Evolutionary conservation across 2,113 vertebrate species (phyloP).

Genomic region (Pachypanchax playfairii): DNA sequence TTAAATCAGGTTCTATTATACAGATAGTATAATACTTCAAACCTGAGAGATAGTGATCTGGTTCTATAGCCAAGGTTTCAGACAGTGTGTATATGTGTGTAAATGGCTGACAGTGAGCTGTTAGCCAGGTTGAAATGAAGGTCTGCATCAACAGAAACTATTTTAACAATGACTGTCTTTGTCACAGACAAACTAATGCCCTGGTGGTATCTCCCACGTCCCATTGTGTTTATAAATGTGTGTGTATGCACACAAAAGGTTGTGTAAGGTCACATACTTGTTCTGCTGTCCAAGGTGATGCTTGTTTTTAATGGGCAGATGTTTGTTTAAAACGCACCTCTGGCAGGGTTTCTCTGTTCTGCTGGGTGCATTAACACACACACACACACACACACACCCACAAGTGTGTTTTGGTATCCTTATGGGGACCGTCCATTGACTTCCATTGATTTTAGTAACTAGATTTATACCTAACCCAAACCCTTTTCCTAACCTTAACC

Average conservation of each 20-base stretch:
- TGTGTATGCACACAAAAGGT: slow-evolving; percentile 20
- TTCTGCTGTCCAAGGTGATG: slow-evolving; percentile 63
- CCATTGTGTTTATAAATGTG: slow-evolving; percentile 25
- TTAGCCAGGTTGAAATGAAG: slow-evolving; percentile 68
- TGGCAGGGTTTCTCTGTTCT: slow-evolving; percentile 48
- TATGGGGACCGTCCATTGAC: too few species aligned
- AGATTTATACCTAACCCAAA: too few species aligned
- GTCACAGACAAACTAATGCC: slow-evolving; percentile 68
- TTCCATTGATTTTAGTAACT: too few species aligned
- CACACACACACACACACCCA: neutral
- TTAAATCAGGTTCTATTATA: too few species aligned
- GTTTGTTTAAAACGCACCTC: slow-evolving; percentile 29
- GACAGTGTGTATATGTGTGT: slow-evolving; percentile 29
- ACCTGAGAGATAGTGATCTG: too few species aligned
- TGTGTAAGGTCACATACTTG: slow-evolving; percentile 58
- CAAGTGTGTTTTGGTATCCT: too few species aligned
- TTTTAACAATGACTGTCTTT: slow-evolving; percentile 66
- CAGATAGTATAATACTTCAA: too few species aligned
- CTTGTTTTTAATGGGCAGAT: slow-evolving; percentile 34
- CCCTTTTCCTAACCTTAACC: too few species aligned
- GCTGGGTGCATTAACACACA: slow-evolving; percentile 23
- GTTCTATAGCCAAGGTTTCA: too few species aligned
- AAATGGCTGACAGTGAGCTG: slow-evolving; percentile 50
- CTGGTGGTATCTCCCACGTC: slow-evolving; percentile 57
- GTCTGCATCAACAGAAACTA: slow-evolving; percentile 65